Evolutionary conservation across 2,113 vertebrate genomes (phyloP), one percentile per base, ranked within the genome.

Genomic region (Polyodon spathula): DNA sequence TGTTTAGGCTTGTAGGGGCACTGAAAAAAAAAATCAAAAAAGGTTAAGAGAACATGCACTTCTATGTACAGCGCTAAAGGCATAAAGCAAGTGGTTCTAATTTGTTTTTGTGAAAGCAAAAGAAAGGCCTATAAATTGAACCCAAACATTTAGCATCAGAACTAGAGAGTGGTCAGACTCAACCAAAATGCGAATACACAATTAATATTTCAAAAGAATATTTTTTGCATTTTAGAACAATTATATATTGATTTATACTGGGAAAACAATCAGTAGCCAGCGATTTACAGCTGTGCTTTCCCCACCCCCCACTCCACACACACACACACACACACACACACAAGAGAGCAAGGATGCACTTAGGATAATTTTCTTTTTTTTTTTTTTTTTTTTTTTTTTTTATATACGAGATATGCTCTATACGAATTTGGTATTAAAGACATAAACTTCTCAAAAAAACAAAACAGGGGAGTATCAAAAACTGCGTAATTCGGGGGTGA

Each of bases 361-460:
- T n/a, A n/a, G n/a, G n/a, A n/a, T n/a, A n/a, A n/a, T n/a, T n/a
- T n/a, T n/a, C n/a, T n/a, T n/a, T n/a, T n/a, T n/a, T n/a, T n/a
- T n/a, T n/a, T n/a, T n/a, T n/a, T n/a, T n/a, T n/a, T n/a, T n/a
- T n/a, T n/a, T n/a, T n/a, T n/a, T n/a, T n/a, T n/a, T n/a, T n/a
- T n/a, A n/a, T n/a, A n/a, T n/a, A n/a, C n/a, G n/a, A n/a, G n/a
- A n/a, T n/a, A n/a, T n/a, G 79, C 74, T 83, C 67, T 64, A 76
- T 85, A 82, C 80, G 84, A 84, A 85, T 73, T 42, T 37, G 39
- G 48, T 57, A 57, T 63, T 57, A 14, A 63, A 17, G 57, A 37
- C 58, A 84, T 92, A 90, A 82, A 73, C 73, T 81, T 88, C 82
- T 90, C 85, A 83, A 83, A 79, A 78, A 76, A 77, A 84, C 84